Percentiles rank a stretch among this genome's conserved stretches.
phyloP scores from a whole-genome alignment of 2,888 invertebrate genomes.

The Troides aeacus region DNA sequence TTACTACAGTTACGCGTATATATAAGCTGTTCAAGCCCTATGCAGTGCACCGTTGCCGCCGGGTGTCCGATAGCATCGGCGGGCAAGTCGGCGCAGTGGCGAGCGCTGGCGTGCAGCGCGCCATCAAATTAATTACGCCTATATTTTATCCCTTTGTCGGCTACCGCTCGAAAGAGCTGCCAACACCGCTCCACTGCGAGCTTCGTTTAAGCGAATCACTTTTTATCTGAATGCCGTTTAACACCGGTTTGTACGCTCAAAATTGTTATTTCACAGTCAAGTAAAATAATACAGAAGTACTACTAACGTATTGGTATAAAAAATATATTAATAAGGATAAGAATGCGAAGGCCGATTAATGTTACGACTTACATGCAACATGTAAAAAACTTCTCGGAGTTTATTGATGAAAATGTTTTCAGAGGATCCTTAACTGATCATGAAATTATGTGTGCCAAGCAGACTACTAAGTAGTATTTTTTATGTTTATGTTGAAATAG shows the following conservation, averaged over 20 bases:
- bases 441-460: no score
- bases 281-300: neutral
- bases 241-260: conserved; percentile 7
- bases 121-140: conserved; percentile 60
- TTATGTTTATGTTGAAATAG: neutral
- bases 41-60: conserved; percentile 38
- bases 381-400: no score
- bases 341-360: no score
- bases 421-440: no score
- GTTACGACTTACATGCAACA: no score
- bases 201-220: conserved; percentile 30
- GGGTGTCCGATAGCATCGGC: conserved; percentile 28
- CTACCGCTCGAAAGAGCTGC: conserved; percentile 42
- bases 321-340: no score
- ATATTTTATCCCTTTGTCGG: conserved; percentile 61
- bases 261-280: conserved; percentile 6
- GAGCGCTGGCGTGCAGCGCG: conserved; percentile 40
- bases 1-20: neutral
- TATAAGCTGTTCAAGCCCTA: neutral
- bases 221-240: conserved; percentile 32
- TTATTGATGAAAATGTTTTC: no score
- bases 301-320: no score
- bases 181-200: conserved; percentile 33
- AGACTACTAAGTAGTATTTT: neutral
- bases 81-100: conserved; percentile 32